A percentile compares a stretch with the other conserved stretches of the same genome.
These are phyloP conservation scores for Athalia cordata DNA, from an alignment of 2,888 invertebrate species.

Conservation along the genomic window DNA sequence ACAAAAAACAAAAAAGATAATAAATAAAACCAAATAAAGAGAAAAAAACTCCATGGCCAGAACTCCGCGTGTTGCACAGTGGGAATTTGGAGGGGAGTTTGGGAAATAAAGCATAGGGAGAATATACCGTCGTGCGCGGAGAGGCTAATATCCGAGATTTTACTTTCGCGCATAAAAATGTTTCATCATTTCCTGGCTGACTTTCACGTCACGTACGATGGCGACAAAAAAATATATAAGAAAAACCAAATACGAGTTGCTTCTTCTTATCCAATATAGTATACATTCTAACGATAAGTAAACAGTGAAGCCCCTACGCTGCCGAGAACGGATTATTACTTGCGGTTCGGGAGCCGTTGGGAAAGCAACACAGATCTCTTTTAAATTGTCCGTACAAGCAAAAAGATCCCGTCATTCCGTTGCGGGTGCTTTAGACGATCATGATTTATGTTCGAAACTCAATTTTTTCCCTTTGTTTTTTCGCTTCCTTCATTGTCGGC, in stretches of 20 bases:
- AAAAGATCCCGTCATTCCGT: neutral
- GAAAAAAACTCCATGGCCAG: neutral
- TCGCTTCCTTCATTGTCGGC: no score
- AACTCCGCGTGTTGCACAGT: neutral
- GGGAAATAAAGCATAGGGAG: neutral
- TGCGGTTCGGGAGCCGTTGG: neutral
- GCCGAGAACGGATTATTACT: neutral
- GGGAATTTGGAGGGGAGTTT: no score
- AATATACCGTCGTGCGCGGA: neutral
- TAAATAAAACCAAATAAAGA: no score
- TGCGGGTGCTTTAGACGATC: neutral
- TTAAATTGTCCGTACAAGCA: slow-evolving; percentile 27
- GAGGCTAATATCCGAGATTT: slow-evolving; percentile 41
- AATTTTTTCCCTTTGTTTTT: no score
- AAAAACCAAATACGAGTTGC: neutral
- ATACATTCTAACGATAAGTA: neutral
- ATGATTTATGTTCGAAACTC: neutral
- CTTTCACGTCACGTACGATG: slow-evolving; percentile 40
- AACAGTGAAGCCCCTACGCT: neutral
- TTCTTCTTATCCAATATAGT: neutral
- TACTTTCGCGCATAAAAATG: slow-evolving; percentile 47
- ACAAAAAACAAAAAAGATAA: neutral
- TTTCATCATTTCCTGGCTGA: slow-evolving; percentile 46
- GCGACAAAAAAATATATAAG: slow-evolving; percentile 24
- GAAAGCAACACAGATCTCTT: slow-evolving; percentile 30